Evolutionary conservation across 2,797 vertebrate species (phyloP).

Genomic region (Enteromius viviparus): DNA sequence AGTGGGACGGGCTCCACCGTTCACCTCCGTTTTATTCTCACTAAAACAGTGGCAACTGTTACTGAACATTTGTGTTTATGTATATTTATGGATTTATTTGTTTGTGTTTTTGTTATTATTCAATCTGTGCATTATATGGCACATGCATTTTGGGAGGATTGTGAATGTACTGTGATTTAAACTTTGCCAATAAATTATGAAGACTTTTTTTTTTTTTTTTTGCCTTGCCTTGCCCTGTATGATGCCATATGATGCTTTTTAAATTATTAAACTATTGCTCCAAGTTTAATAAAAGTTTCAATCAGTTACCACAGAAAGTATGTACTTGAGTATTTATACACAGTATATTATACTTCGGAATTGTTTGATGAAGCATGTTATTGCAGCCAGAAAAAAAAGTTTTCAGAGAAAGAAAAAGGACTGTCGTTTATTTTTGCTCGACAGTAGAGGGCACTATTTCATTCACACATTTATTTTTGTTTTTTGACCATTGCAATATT

Average conservation of each 20-base stretch:
- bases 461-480: not conserved
- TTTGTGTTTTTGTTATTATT: constrained; percentile 52
- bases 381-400: not conserved
- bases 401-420: not conserved
- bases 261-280: not conserved
- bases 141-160: constrained; percentile 39
- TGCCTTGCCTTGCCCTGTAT: not conserved
- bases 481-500: not conserved
- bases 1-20: not conserved
- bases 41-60: constrained; percentile 19
- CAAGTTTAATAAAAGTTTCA: not conserved
- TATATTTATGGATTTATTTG: constrained; percentile 50
- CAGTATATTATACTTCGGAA: not conserved
- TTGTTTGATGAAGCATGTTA: not conserved
- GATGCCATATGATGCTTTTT: not conserved
- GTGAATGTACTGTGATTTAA: constrained; percentile 56
- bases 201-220: constrained; percentile 33
- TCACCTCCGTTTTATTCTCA: not conserved
- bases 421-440: not conserved
- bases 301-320: not conserved
- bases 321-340: not conserved
- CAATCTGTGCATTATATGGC: constrained; percentile 48
- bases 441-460: not conserved
- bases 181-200: constrained; percentile 70
- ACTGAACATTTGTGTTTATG: constrained; percentile 50